A percentile compares a stretch with the other conserved stretches of the same genome.
Evolutionary conservation across 2,113 vertebrate species (phyloP).

Genomic region (Ceyx melanurus): DNA sequence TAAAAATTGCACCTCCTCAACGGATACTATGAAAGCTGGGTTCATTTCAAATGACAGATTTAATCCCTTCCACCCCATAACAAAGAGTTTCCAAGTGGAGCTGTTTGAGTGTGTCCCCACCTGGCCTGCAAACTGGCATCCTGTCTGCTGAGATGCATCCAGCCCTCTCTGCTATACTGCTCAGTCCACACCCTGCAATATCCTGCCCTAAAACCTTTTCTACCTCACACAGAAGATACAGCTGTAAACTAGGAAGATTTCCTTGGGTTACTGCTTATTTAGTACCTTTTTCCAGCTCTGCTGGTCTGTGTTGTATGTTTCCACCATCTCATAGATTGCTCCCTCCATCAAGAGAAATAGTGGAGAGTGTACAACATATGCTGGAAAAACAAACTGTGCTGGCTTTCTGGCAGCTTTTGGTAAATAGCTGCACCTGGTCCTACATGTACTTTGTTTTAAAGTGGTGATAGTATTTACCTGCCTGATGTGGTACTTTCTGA

Average conservation of each 20-base stretch:
- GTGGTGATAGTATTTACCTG: background rate
- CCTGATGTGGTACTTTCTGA: background rate
- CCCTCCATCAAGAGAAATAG: background rate
- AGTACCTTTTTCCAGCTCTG: background rate
- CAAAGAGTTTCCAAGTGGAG: background rate
- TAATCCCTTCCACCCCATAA: background rate
- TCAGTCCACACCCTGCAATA: background rate
- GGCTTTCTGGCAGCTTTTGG: conserved; percentile 12
- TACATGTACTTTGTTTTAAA: background rate
- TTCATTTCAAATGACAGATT: background rate
- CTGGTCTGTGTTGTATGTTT: background rate
- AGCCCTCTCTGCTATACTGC: background rate
- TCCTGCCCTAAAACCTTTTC: background rate
- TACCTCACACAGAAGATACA: background rate
- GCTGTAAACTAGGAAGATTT: background rate
- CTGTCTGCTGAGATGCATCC: background rate
- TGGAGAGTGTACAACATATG: background rate
- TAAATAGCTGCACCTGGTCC: conserved; percentile 26
- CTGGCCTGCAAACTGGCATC: background rate
- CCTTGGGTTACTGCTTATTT: background rate
- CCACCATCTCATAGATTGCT: background rate
- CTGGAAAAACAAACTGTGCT: conserved; percentile 44
- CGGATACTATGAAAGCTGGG: background rate
- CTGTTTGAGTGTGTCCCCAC: background rate
- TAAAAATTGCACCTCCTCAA: accelerated